Evolutionary conservation across 2,797 vertebrate species (phyloP).

Genomic region (Chaenodraco wilsoni): DNA sequence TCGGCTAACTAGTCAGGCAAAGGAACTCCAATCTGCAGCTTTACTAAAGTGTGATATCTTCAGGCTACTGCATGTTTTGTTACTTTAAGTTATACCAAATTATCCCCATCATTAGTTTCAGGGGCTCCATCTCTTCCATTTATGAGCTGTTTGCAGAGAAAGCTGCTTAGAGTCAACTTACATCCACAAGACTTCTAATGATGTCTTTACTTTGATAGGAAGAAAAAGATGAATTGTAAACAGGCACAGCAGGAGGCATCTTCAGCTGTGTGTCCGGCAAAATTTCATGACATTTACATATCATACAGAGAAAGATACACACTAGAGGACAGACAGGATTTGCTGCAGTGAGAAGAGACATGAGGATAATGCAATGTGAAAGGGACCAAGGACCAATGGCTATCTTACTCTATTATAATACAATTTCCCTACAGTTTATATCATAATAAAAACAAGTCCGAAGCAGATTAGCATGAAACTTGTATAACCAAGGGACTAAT

Average conservation of each 20-base stretch:
- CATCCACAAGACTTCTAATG: conserved; percentile 38
- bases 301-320: conserved; percentile 14
- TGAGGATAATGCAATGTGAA: conserved; percentile 34
- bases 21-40: neutral
- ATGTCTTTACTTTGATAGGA: conserved; percentile 25
- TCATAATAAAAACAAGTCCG: neutral
- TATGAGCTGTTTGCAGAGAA: conserved; percentile 21
- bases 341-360: conserved; percentile 16
- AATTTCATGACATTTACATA: conserved; percentile 18
- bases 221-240: conserved; percentile 41
- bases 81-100: conserved; percentile 21
- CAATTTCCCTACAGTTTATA: neutral
- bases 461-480: no score
- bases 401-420: neutral
- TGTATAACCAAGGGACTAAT: no score
- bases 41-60: neutral
- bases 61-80: conserved; percentile 6
- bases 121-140: neutral
- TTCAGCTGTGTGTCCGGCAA: conserved; percentile 2
- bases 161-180: conserved; percentile 20
- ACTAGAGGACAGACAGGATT: conserved; percentile 24
- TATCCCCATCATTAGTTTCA: conserved; percentile 18
- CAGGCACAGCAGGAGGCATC: conserved; percentile 18
- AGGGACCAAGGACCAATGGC: neutral
- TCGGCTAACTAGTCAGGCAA: neutral